Evolutionary conservation across 2,888 invertebrate genomes (phyloP).

Genomic region (Entomobrya proxima): DNA sequence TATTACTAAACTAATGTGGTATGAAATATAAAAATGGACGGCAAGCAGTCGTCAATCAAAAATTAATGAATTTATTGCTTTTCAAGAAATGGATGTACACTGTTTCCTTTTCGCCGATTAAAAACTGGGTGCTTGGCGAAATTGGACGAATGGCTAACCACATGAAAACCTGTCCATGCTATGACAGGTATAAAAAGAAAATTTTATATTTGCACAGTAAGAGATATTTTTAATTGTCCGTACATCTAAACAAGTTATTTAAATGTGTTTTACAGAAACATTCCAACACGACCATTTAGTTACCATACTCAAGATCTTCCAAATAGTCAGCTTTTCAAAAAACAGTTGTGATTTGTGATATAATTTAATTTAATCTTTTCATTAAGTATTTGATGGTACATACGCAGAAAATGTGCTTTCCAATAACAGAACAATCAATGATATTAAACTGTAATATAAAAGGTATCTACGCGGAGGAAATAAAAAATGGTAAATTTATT

Average conservation of each 20-base stretch:
- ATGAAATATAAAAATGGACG: neutral
- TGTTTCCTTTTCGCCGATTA: slow-evolving; percentile 77
- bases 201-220: neutral
- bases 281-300: slow-evolving; percentile 64
- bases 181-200: slow-evolving; percentile 74
- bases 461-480: neutral
- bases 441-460: neutral
- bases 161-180: slow-evolving; percentile 77
- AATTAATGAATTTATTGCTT: neutral
- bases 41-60: neutral
- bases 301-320: slow-evolving; percentile 53
- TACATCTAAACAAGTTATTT: neutral
- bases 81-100: slow-evolving; percentile 78
- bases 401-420: slow-evolving; percentile 32
- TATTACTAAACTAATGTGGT: too few species aligned
- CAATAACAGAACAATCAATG: slow-evolving; percentile 35
- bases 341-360: slow-evolving; percentile 43
- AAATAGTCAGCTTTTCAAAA: slow-evolving; percentile 34
- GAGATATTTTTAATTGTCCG: neutral
- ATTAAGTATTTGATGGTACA: too few species aligned
- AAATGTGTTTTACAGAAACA: slow-evolving; percentile 60
- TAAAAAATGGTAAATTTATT: too few species aligned
- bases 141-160: slow-evolving; percentile 77
- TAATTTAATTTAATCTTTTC: neutral
- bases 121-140: slow-evolving; percentile 77